Base-by-base conservation (phyloP, 2,797 vertebrate genomes). In the Nyctalus aviator region DNA sequence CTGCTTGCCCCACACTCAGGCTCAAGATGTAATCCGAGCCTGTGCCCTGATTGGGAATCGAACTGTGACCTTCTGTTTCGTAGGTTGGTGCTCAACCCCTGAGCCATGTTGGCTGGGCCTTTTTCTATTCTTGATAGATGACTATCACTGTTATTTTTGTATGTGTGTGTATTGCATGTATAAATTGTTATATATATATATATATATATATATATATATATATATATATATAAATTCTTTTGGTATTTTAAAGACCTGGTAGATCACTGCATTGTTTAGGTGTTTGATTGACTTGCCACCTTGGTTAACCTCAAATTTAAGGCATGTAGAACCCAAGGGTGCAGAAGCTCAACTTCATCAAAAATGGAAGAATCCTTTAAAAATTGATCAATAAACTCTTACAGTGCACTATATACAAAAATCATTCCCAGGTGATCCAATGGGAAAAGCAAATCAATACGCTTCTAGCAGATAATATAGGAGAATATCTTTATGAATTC, bases 401-500 rank as follows among this genome's bases (percentile, higher is more conserved):
- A 69, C 6, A n/a, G 48, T 32, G 20, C 50, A 50, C 32, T 75
- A 25, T 44, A 55, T 41, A 44, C n/a, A 59, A 50, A 73, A 76
- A 44, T 76, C 37, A 75, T 37, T 94, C 37, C n/a, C 17, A 81
- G 35, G n/a, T 21, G 69, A 83, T 72, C 27, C 44, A 91, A 86
- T 21, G 11, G 12, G 59, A 84, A 75, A 94, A 91, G 27, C n/a
- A n/a, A 93, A 68, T 75, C 13, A 55, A n/a, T 50, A 50, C 59
- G 5, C 32, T 91, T 73, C 64, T 37, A 84, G 30, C 17, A 91
- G 44, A 57, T 83, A 83, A 59, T 9, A 69, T 11, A 32, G 41
- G n/a, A 72, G 14, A 93, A n/a, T 18, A 81, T 20, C 13, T 92
- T 87, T 64, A 73, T 13, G 68, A 94, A 90, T 79, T 83, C 48